These are phyloP conservation scores for Acronicta leporina DNA, from an alignment of 2,888 invertebrate genomes.

Conservation along the genomic window DNA sequence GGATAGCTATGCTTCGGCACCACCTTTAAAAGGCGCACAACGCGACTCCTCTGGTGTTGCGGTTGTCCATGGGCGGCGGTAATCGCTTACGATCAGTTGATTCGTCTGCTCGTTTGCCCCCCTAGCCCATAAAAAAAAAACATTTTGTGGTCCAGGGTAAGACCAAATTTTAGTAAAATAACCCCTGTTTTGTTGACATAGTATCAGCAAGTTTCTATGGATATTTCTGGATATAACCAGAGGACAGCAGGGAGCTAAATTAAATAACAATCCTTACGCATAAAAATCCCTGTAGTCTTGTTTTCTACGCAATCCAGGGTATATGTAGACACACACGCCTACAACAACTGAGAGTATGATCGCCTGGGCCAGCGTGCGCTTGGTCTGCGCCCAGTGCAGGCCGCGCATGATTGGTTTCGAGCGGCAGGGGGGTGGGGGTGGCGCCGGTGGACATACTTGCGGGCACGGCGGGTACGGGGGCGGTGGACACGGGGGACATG, in stretches of 20 bases:
- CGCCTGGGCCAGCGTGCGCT: slow-evolving; percentile 87
- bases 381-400: slow-evolving; percentile 90
- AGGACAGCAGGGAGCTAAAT: background rate
- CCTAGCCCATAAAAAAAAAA: no score
- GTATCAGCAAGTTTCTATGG: no score
- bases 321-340: slow-evolving; percentile 82
- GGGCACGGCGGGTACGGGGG: slow-evolving; percentile 65
- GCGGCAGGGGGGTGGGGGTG: slow-evolving; percentile 68
- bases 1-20: no score
- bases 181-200: no score
- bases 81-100: no score
- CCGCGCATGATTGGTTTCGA: slow-evolving; percentile 91
- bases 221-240: no score
- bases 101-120: no score
- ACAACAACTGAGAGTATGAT: slow-evolving; percentile 70
- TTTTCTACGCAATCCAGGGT: slow-evolving; percentile 88
- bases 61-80: no score
- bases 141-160: no score
- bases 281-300: slow-evolving; percentile 92
- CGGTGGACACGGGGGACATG: slow-evolving; percentile 74
- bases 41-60: no score
- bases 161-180: no score
- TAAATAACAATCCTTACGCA: slow-evolving; percentile 89
- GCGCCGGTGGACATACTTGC: slow-evolving; percentile 68
- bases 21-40: no score